Base-by-base conservation (phyloP, 1,140 invertebrate genomes). In the Chymomyza costata region DNA sequence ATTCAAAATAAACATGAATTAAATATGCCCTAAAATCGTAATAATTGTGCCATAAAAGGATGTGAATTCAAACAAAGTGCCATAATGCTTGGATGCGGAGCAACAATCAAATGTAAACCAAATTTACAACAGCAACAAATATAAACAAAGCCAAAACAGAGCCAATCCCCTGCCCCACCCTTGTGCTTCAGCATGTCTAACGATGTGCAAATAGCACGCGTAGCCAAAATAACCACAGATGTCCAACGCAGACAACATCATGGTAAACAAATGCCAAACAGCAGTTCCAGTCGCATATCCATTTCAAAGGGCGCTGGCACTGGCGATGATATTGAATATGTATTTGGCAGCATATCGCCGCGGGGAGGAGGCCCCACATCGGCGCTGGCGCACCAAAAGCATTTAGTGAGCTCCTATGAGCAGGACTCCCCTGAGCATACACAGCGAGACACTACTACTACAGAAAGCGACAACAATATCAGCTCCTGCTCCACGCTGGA, bases 401-500 rank as follows among this genome's bases (percentile, higher is more conserved):
- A 71, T 15, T 37, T 69, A 10, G 30, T 67, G 3, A 67, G 63
- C 8, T 66, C 63, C 11, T 44, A 54, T 11, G 18, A n/a, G 13
- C 19, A 56, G 35, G 82, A 83, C 28, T 83, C 82, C 1, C 74
- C 82, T 15, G 82, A 83, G 35, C 67, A 78, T 35, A 81, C 81
- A 6, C 76, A 82, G 34, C 67, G 73, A 5, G 82, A 82, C 39
- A 84, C 65, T 3, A 84, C 70, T 6, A 84, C 65, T 3, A 84
- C 70, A 5, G 82, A 84, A 44, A 84, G 82, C 40, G 83, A 85
- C 52, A 85, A 84, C 55, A 85, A 85, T 50, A 84, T 85, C 14
- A 84, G 82, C 53, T 84, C 82, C 67, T 85, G 83, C 64, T 85
- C 83, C 34, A 85, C 83, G 3, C 53, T 85, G 41, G 83, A 85